Evolutionary conservation across 2,113 vertebrate genomes (phyloP).

Genomic region (Xenus cinereus): DNA sequence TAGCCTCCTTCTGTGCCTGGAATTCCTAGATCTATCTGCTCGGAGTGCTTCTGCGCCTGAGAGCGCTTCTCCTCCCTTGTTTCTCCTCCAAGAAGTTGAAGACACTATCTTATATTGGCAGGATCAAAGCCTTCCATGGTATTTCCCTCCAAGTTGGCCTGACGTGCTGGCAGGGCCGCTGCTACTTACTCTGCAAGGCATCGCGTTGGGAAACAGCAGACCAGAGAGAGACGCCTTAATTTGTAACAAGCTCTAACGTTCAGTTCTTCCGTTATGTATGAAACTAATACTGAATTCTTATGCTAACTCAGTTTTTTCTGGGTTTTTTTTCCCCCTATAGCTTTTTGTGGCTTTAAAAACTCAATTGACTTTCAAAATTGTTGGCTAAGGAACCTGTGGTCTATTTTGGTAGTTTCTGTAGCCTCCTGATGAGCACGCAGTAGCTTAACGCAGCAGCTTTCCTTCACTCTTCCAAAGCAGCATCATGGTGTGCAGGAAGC

Average conservation of each 20-base stretch:
- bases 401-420: neutral
- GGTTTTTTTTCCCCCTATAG: neutral
- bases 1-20: neutral
- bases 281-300: neutral
- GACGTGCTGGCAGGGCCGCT: neutral
- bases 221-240: neutral
- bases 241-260: neutral
- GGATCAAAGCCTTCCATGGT: neutral
- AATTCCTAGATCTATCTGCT: neutral
- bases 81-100: neutral
- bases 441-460: neutral
- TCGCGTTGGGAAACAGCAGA: neutral
- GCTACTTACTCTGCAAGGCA: neutral
- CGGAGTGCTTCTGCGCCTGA: neutral
- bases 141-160: neutral
- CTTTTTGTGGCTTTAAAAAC: neutral
- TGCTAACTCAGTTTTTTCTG: neutral
- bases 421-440: neutral
- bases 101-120: neutral
- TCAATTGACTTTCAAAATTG: neutral
- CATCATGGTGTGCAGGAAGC: fast-evolving
- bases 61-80: neutral
- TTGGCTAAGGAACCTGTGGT: neutral
- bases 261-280: neutral
- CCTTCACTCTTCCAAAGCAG: neutral